Conservation (phyloP, 2,797 vertebrate species). For the Peromyscus eremicus region DNA sequence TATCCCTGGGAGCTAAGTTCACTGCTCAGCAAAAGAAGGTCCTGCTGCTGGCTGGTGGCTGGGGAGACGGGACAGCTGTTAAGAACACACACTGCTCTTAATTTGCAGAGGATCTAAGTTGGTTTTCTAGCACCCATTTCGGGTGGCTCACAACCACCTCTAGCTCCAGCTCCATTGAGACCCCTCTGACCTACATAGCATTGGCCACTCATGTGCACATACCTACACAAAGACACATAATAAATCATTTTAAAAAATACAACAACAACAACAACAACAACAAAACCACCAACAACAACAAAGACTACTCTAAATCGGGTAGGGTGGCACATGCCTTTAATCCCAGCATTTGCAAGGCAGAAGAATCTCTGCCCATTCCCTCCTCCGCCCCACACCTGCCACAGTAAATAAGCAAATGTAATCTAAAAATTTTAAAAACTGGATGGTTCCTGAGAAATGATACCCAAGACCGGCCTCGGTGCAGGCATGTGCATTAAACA, state of each 20-base stretch:
- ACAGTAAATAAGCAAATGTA: background rate
- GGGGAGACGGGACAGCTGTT: background rate
- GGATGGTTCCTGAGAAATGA: background rate
- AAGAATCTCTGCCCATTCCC: background rate
- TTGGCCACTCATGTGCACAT: background rate
- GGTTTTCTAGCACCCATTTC: background rate
- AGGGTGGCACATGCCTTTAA: background rate
- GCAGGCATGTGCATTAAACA: background rate
- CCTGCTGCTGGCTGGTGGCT: background rate
- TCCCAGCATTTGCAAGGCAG: background rate
- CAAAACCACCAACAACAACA: background rate
- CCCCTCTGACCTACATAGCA: background rate
- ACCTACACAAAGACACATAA: background rate
- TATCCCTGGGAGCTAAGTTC: background rate
- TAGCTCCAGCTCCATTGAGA: too few species aligned
- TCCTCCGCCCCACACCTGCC: too few species aligned
- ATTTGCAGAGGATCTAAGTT: background rate
- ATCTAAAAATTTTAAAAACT: background rate
- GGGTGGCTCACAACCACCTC: background rate
- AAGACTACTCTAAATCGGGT: background rate
- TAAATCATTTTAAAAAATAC: background rate
- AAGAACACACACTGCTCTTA: too few species aligned
- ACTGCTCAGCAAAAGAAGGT: background rate
- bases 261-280: too few species aligned
- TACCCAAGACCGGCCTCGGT: background rate